A percentile compares a stretch with the other conserved stretches of the same genome.
phyloP scores from a whole-genome alignment of 2,888 invertebrate genomes.

The Chirona hameri region DNA sequence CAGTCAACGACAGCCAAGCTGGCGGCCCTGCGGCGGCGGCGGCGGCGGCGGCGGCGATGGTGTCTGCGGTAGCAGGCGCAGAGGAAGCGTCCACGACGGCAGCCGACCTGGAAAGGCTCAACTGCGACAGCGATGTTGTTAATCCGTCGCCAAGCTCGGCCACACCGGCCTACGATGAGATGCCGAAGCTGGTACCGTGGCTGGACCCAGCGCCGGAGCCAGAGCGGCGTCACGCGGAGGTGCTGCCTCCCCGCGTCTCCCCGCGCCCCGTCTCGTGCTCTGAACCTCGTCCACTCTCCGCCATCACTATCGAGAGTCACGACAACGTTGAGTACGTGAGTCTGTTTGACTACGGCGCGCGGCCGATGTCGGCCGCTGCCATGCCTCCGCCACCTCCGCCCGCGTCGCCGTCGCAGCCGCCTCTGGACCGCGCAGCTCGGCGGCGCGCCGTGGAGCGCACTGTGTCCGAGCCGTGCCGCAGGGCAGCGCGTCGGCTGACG shows the following conservation, averaged over 20 bases:
- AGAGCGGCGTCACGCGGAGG: neutral
- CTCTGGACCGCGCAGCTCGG: neutral
- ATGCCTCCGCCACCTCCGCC: neutral
- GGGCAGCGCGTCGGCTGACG: neutral
- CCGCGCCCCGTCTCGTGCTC: neutral
- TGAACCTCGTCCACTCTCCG: neutral
- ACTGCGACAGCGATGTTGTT: too few relatives aligned
- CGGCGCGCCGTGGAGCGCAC: neutral
- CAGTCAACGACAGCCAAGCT: too few relatives aligned
- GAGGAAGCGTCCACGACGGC: too few relatives aligned
- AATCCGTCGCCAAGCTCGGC: neutral
- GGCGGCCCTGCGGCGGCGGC: too few relatives aligned
- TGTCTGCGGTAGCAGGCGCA: too few relatives aligned
- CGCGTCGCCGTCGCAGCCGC: neutral
- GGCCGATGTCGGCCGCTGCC: neutral
- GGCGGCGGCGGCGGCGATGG: too few relatives aligned
- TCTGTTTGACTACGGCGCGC: neutral
- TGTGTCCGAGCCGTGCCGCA: neutral
- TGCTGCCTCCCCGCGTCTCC: neutral
- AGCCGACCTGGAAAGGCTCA: too few relatives aligned
- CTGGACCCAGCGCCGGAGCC: neutral
- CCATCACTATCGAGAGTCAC: neutral
- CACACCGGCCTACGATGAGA: neutral
- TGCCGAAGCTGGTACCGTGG: neutral
- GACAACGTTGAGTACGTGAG: slow-evolving; percentile 2